Evolutionary conservation across 2,113 vertebrate genomes (phyloP), one percentile per base, ranked within the genome.

Genomic region (Tautogolabrus adspersus): DNA sequence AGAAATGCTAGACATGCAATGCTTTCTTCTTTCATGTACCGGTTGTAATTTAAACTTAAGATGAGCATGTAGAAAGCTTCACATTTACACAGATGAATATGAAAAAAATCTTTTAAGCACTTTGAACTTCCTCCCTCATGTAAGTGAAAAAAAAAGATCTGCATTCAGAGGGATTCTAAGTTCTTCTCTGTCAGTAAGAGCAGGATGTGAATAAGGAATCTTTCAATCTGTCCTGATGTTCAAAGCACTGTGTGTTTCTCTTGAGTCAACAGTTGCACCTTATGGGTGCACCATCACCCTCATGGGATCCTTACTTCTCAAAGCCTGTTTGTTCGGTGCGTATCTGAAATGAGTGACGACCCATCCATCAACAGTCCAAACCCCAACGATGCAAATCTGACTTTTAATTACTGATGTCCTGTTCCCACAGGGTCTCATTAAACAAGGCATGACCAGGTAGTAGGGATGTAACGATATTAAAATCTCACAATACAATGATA

Each of bases 271-370:
- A 38, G 16, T 12, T 57, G 12, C 51, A 42, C 57, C 23, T 30
- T 0, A 10, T 21, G 1, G 13, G 10, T 13, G 10, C 18, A 21
- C 38, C 56, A 21, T 42, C 66, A 75, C 7, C 34, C 21, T 49
- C 55, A 58, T 37, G 12, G 22, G 8, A 56, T 26, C 49, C 61
- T 61, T 23, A 21, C 26, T 51, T 47, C 21, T 51, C 15, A 37
- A 40, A 34, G 30, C 19, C 55, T 63, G 65, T 61, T 47, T 60
- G 22, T 64, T 42, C 55, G 47, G 57, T 63, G 40, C 44, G 44
- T 46, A 18, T 38, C 51, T 42, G 13, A 26, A 21, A 37, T 42
- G 40, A 72, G 8, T 72, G 59, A 42, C 40, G 21, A 46, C 8
- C 22, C 40, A 15, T 69, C 62, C 5, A 19, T 66, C 23, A 62